phyloP scores from a whole-genome alignment of 2,888 invertebrate species.

The Smittia sp. region DNA sequence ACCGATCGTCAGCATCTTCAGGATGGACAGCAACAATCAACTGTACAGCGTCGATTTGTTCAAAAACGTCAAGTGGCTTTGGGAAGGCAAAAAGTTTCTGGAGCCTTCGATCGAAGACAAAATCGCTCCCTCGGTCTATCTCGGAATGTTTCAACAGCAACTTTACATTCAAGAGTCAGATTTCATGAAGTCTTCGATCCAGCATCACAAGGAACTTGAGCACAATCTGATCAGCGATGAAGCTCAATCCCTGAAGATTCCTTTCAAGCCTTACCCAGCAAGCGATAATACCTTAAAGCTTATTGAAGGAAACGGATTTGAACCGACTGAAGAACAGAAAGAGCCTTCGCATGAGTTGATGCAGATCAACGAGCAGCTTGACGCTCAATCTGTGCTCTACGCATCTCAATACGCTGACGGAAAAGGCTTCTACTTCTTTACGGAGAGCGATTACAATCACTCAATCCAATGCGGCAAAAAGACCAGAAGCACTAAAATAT shows the following conservation, averaged over 20 bases:
- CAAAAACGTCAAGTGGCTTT: slow-evolving; percentile 58
- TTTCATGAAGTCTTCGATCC: slow-evolving; percentile 50
- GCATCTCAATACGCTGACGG: slow-evolving; percentile 70
- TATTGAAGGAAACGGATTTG: slow-evolving; percentile 50
- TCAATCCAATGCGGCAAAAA: slow-evolving; percentile 52
- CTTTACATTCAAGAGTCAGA: slow-evolving; percentile 61
- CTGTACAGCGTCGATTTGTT: slow-evolving; percentile 73
- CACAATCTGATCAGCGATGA: slow-evolving; percentile 51
- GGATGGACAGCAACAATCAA: slow-evolving; percentile 63
- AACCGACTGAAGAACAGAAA: slow-evolving; percentile 50
- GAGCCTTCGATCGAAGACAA: slow-evolving; percentile 48
- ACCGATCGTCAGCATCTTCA: slow-evolving; percentile 85
- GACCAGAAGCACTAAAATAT: slow-evolving; percentile 46
- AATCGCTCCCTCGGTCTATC: slow-evolving; percentile 69
- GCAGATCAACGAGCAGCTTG: slow-evolving; percentile 49
- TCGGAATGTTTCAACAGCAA: slow-evolving; percentile 80
- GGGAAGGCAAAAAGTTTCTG: slow-evolving; percentile 51
- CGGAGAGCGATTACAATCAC: slow-evolving; percentile 56
- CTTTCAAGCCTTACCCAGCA: slow-evolving; percentile 73
- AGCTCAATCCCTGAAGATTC: slow-evolving; percentile 56
- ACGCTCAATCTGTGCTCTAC: slow-evolving; percentile 69
- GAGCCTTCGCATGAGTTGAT: slow-evolving; percentile 54
- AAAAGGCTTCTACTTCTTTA: slow-evolving; percentile 77
- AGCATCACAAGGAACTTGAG: slow-evolving; percentile 47
- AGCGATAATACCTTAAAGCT: slow-evolving; percentile 52